Percentiles rank a stretch among this genome's conserved stretches.
phyloP scores from a whole-genome alignment of 2,888 invertebrate species.

The Harpalus rubripes region DNA sequence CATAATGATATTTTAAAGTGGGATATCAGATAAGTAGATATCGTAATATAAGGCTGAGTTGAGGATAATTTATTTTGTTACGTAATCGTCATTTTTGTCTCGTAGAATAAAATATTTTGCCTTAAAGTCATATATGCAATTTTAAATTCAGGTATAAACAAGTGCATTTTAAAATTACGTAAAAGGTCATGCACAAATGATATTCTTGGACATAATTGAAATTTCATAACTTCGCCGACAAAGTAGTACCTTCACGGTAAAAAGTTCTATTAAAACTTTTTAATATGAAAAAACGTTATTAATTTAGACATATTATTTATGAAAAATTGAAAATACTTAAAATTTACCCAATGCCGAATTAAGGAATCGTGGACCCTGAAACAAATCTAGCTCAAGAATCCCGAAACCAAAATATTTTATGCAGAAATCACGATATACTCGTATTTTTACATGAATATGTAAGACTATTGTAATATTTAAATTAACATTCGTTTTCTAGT shows the following conservation, averaged over 20 bases:
- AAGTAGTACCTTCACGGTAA: not conserved
- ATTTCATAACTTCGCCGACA: not conserved
- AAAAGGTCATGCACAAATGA: slow-evolving; percentile 6
- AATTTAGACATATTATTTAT: too few relatives aligned
- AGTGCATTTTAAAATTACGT: slow-evolving; percentile 44
- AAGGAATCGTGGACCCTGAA: too few relatives aligned
- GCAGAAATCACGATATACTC: too few relatives aligned
- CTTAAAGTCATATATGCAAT: slow-evolving; percentile 41
- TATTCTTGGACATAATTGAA: not conserved
- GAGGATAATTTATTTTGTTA: slow-evolving; percentile 56
- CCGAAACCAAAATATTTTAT: too few relatives aligned
- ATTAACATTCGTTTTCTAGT: too few relatives aligned
- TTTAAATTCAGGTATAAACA: slow-evolving; percentile 38
- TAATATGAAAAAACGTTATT: too few relatives aligned
- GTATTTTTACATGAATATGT: too few relatives aligned
- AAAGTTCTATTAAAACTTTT: too few relatives aligned
- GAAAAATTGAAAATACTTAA: too few relatives aligned
- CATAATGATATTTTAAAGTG: slow-evolving; percentile 25
- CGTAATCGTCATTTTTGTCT: slow-evolving; percentile 36
- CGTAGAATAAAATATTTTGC: slow-evolving; percentile 48
- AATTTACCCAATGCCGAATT: too few relatives aligned
- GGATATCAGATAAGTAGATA: slow-evolving; percentile 45
- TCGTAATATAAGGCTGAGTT: slow-evolving; percentile 60
- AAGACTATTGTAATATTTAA: too few relatives aligned
- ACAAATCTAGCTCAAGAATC: too few relatives aligned